These are phyloP conservation scores for Microctonus brassicae DNA, from an alignment of 2,888 invertebrate species.

Conservation along the genomic window DNA sequence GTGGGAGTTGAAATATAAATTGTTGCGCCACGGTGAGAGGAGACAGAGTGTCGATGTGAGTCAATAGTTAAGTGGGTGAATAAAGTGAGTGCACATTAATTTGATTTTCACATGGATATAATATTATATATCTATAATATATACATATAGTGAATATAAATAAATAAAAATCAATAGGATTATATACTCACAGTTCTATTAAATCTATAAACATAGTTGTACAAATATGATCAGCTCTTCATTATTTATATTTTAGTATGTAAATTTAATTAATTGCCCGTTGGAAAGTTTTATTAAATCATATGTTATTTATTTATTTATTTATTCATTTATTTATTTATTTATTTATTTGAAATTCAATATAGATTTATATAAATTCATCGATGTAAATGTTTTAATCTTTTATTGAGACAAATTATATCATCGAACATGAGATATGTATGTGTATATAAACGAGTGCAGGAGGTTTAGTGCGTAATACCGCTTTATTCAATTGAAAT, in stretches of 20 bases:
- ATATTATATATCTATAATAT: neutral
- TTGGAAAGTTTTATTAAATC: neutral
- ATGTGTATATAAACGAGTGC: neutral
- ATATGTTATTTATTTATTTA: too few relatives aligned
- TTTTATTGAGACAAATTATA: constrained; percentile 30
- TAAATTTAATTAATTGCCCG: neutral
- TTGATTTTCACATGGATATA: neutral
- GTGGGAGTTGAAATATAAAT: constrained; percentile 69
- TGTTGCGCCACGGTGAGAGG: constrained; percentile 62
- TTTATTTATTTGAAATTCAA: neutral
- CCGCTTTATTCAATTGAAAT: constrained; percentile 34
- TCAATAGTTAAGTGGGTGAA: constrained; percentile 17
- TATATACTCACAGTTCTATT: neutral
- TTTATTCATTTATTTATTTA: too few relatives aligned
- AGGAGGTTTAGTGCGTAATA: constrained; percentile 29
- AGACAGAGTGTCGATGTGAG: constrained; percentile 56
- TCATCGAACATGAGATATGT: constrained; percentile 2
- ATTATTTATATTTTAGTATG: too few relatives aligned
- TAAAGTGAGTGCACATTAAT: constrained; percentile 18
- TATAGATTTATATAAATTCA: neutral
- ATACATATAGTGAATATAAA: neutral
- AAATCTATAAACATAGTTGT: too few relatives aligned
- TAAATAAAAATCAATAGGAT: neutral
- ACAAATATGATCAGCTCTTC: too few relatives aligned
- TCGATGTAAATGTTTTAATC: constrained; percentile 18